Percentiles rank a stretch among this genome's conserved stretches.
Evolutionary conservation across 1,140 invertebrate species (phyloP).

Genomic region (Gonioctena quinquepunctata): DNA sequence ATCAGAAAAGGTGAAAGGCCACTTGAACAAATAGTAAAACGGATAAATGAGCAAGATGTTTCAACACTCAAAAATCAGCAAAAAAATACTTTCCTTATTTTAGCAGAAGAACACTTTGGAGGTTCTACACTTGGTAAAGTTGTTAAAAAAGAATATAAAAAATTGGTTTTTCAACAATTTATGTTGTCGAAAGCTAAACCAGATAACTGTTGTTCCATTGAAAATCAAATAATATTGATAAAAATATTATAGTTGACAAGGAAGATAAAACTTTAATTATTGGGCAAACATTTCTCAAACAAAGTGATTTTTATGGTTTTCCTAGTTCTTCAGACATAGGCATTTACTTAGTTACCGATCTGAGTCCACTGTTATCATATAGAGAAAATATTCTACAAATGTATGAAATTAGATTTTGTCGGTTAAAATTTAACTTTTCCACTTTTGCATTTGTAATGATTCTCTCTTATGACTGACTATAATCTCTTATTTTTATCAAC

Average conservation of each 20-base stretch:
- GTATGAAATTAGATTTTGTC: background rate
- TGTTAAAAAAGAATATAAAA: background rate
- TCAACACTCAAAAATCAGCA: background rate
- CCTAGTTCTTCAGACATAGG: conserved; percentile 1
- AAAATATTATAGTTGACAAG: background rate
- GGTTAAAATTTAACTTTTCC: no score
- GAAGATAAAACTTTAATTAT: background rate
- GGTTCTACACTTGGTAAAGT: background rate
- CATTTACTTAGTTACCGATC: no score
- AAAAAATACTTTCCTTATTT: background rate
- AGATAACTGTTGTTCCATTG: conserved; percentile 8
- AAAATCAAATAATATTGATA: background rate
- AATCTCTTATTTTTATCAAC: no score
- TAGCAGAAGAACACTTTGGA: background rate
- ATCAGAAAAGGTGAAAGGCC: no score
- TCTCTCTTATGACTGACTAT: no score
- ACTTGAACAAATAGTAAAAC: background rate
- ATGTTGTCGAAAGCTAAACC: background rate
- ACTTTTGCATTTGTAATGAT: no score
- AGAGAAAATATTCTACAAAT: no score
- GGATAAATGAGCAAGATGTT: background rate
- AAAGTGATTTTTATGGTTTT: background rate
- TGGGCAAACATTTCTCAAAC: background rate
- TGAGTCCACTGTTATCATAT: no score
- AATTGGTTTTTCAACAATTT: background rate